These are phyloP conservation scores for Silurus glanis DNA, from an alignment of 2,113 vertebrate genomes.

Conservation along the genomic window DNA sequence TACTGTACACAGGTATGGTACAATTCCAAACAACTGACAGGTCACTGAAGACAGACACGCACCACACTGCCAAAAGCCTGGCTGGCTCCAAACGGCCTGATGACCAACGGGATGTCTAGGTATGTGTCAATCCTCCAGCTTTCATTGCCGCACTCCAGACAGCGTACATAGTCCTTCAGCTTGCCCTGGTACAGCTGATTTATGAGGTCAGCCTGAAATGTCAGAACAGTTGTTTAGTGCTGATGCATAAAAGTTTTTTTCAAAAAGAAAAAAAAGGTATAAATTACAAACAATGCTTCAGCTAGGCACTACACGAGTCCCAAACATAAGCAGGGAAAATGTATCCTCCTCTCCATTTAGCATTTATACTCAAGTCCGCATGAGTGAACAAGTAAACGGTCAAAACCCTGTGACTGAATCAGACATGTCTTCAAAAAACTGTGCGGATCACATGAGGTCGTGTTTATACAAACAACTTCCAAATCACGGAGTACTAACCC, in stretches of 20 bases:
- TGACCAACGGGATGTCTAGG: conserved; percentile 97
- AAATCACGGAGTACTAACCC: conserved; percentile 53
- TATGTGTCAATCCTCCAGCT: conserved; percentile 98
- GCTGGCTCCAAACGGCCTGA: conserved; percentile 93
- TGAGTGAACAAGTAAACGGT: neutral
- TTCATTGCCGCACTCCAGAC: conserved; percentile 96
- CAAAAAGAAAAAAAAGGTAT: neutral
- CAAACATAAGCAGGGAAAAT: neutral
- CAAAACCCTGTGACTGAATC: neutral
- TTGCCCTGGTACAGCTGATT: conserved; percentile 99
- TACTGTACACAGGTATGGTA: neutral
- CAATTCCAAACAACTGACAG: neutral
- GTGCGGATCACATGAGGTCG: conserved; percentile 36
- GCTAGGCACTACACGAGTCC: neutral
- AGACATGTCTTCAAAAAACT: neutral
- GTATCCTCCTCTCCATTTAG: neutral
- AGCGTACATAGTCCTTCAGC: conserved; percentile 97
- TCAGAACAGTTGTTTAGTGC: conserved; percentile 46
- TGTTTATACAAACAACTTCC: conserved; percentile 36
- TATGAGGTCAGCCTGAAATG: conserved; percentile 92
- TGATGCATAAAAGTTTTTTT: neutral
- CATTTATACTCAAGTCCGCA: neutral
- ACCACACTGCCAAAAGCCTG: conserved; percentile 98
- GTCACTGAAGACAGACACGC: conserved; percentile 60
- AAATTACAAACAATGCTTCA: neutral